Evolutionary conservation across 2,113 vertebrate genomes (phyloP).

Genomic region (Oncorhynchus keta): DNA sequence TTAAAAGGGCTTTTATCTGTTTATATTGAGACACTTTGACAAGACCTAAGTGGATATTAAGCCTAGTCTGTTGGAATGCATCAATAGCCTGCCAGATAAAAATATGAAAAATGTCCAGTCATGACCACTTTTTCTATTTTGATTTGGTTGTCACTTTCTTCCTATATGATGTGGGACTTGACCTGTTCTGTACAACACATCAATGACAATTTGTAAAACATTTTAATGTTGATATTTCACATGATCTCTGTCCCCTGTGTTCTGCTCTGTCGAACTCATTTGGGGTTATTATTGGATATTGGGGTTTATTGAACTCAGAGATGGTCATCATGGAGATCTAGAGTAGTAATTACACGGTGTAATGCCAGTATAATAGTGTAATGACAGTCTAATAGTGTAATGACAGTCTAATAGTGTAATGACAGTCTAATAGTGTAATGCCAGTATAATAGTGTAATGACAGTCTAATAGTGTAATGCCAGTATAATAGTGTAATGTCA

Average conservation of each 20-base stretch:
- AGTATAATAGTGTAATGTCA: too few relatives aligned
- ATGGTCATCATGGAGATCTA: neutral
- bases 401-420: too few relatives aligned
- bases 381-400: too few relatives aligned
- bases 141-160: constrained; percentile 9
- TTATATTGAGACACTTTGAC: constrained; percentile 52
- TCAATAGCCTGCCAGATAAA: constrained; percentile 39
- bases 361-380: too few relatives aligned
- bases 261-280: constrained; percentile 10
- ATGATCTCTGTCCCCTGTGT: neutral
- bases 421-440: too few relatives aligned
- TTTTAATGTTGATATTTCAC: neutral
- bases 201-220: constrained; percentile 17
- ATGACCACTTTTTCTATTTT: constrained; percentile 48
- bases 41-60: constrained; percentile 53
- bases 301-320: neutral
- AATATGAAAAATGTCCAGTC: constrained; percentile 40
- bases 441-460: too few relatives aligned
- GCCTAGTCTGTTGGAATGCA: constrained; percentile 44
- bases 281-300: neutral
- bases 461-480: too few relatives aligned
- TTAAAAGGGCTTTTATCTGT: constrained; percentile 22
- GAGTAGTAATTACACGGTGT: constrained; percentile 11
- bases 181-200: constrained; percentile 40
- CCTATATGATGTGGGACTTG: constrained; percentile 42